Evolutionary conservation across 2,797 vertebrate genomes (phyloP), one percentile per base, ranked within the genome.

Genomic region (Sebastes minor): DNA sequence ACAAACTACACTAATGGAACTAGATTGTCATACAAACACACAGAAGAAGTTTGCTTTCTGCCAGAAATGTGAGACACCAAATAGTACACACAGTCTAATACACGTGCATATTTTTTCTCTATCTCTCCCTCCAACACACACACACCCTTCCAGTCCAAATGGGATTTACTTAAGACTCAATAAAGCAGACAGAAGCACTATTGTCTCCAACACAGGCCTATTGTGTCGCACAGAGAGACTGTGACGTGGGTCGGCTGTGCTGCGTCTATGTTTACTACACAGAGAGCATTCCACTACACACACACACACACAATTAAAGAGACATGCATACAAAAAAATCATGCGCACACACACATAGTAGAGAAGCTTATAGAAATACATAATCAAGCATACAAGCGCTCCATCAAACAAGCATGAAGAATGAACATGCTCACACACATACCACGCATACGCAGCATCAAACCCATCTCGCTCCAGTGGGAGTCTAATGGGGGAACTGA

Each of bases 111-210:
- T 62, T 78, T 80, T 62, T 33, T 67, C 67, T 75, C 30, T 63
- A 67, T 67, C 56, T 56, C 75, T 67, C 53, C 12, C 52, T 61
- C 55, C 59, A 59, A 59, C 33, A 49, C 56, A 33, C 84, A 72
- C 63, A 80, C 64, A 78, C 66, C 52, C 76, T 64, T 80, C 70
- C 49, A 78, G 78, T 76, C 76, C 74, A 92, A 92, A 93, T 89
- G 72, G 81, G 89, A 92, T 91, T 94, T 90, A 86, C 84, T 87
- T 82, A 86, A 79, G 92, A 90, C 86, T 91, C 78, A 89, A 82
- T 91, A 88, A 91, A 83, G 86, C 86, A 92, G 80, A 92, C 85
- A 92, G 82, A 91, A 84, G 79, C 76, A 57, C 86, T 76, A 87
- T 87, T 92, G 92, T 93, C 82, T 89, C 73, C 74, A 83, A 89